A percentile compares a stretch with the other conserved stretches of the same genome.
Evolutionary conservation across 2,113 vertebrate species (phyloP).

Genomic region (Chaenocephalus aceratus): DNA sequence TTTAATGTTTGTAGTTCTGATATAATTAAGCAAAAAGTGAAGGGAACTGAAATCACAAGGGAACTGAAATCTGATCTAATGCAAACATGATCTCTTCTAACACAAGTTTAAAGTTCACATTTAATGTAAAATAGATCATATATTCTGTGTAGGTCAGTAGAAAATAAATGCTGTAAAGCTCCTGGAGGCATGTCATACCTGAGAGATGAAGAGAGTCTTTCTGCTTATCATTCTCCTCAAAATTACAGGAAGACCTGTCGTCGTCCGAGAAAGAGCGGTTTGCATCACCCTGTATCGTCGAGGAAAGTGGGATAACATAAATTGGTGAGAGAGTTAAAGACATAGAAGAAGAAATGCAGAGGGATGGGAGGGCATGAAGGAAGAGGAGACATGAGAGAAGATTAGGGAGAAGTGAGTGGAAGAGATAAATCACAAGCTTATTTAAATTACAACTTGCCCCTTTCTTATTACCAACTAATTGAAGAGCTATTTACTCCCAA

Average conservation of each 20-base stretch:
- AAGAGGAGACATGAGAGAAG: background rate
- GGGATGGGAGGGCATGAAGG: background rate
- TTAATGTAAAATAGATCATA: background rate
- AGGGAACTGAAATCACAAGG: too few species aligned
- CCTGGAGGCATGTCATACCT: slow-evolving; percentile 77
- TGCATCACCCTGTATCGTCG: slow-evolving; percentile 90
- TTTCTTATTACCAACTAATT: background rate
- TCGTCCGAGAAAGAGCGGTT: slow-evolving; percentile 97
- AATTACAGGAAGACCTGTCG: slow-evolving; percentile 93
- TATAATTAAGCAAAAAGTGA: background rate
- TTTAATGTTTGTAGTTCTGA: background rate
- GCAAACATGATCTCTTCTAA: background rate
- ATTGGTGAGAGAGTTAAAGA: slow-evolving; percentile 1
- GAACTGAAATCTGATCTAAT: background rate
- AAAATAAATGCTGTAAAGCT: slow-evolving; percentile 6
- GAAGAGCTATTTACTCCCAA: background rate
- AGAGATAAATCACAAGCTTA: slow-evolving; percentile 39
- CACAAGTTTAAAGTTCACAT: background rate
- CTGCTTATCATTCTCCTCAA: slow-evolving; percentile 92
- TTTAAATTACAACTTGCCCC: slow-evolving; percentile 12
- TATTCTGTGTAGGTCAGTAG: too few species aligned
- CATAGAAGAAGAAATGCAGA: background rate
- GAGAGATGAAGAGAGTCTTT: slow-evolving; percentile 88
- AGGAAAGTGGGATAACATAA: background rate
- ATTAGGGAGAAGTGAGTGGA: background rate